Conservation (phyloP, 64 coral and sea anemone species). For the Montipora capricornis region DNA sequence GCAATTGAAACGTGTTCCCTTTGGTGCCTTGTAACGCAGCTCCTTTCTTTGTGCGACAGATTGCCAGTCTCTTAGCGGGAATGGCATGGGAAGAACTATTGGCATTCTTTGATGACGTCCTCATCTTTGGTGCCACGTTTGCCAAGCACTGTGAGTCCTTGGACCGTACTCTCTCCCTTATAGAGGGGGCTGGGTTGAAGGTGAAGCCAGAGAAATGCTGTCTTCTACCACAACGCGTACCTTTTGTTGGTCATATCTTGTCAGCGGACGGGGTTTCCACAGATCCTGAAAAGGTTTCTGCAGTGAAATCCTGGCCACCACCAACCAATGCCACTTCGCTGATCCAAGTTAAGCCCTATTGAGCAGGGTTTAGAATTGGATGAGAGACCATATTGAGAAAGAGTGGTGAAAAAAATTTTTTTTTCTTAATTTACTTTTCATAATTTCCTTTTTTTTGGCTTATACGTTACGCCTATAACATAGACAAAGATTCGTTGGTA, state of each 20-base stretch:
- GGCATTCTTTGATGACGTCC: slow-evolving; percentile 35
- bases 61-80: slow-evolving; percentile 26
- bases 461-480: too few species aligned
- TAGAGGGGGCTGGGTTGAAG: slow-evolving; percentile 53
- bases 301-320: slow-evolving; percentile 43
- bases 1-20: slow-evolving; percentile 64
- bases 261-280: slow-evolving; percentile 48
- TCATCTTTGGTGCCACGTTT: slow-evolving; percentile 42
- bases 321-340: slow-evolving; percentile 28
- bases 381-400: too few species aligned
- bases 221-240: slow-evolving; percentile 12
- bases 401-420: too few species aligned
- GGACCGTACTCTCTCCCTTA: neutral
- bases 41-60: slow-evolving; percentile 47
- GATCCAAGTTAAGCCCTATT: too few species aligned
- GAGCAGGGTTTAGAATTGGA: too few species aligned
- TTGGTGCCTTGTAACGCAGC: slow-evolving; percentile 58
- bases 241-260: slow-evolving; percentile 59
- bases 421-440: too few species aligned
- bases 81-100: slow-evolving; percentile 33
- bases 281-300: slow-evolving; percentile 50
- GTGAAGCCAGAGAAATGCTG: slow-evolving; percentile 61
- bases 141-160: slow-evolving; percentile 28
- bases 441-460: too few species aligned
- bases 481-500: too few species aligned